Base-by-base conservation (phyloP, 2,113 vertebrate genomes). In the Hemichromis elongatus region DNA sequence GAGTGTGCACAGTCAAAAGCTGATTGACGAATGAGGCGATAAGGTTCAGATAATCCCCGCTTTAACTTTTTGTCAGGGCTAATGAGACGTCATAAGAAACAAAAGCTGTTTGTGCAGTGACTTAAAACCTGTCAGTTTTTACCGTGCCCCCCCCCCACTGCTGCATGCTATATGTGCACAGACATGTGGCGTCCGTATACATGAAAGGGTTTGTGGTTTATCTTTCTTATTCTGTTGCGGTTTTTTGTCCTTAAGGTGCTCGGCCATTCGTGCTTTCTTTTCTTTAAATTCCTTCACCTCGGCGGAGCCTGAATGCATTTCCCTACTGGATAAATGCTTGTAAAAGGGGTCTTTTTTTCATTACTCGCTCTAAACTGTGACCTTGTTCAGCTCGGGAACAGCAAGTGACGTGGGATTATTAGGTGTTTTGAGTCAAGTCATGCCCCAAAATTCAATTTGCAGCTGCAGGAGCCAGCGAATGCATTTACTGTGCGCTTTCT, bases 401-500 rank as follows among this genome's bases (percentile, higher is more conserved):
- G 79, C 77, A 19, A 89, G 91, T 90, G 92, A 92, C 70, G 82
- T 56, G 68, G 91, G 90, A 95, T 95, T 96, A 93, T 94, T 88
- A 90, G 92, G 90, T 94, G 89, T 93, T 94, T 87, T 88, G 85
- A 94, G 93, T 94, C 90, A 80, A 90, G 93, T 86, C 79, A 81
- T 88, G 89, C 73, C 87, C 88, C 47, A 80, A 91, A 94, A 96
- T 96, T 95, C 88, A 94, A 94, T 96, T 95, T 94, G 82, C 90
- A 66, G 79, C 81, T 28, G 80, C 35, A 90, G 89, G 84, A 91
- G 81, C 70, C 85, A 6, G 79, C 77, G 92, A 90, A 92, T 82
- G 93, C 86, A 56, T 88, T 94, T 83, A 87, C 68, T 37, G 90
- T 80, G 86, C 35, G 81, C 87, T 92, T 80, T 81, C 81, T 70